These are phyloP conservation scores for Lamprologus lemairii DNA, from an alignment of 2,113 vertebrate genomes.

Conservation along the genomic window DNA sequence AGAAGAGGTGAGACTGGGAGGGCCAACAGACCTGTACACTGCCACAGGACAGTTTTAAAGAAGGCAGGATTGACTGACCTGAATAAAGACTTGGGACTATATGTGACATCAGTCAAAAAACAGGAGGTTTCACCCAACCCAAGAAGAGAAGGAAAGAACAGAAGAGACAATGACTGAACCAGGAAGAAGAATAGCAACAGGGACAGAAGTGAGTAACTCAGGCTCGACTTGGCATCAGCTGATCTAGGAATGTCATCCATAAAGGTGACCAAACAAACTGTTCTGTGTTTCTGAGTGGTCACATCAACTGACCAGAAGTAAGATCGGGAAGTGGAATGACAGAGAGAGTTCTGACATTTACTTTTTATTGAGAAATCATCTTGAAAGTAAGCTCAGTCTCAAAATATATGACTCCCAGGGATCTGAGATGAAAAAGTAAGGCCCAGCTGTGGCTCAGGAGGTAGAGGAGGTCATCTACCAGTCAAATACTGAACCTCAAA, in stretches of 20 bases:
- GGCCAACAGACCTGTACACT: not conserved
- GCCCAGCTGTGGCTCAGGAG: not conserved
- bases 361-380: not conserved
- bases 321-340: not conserved
- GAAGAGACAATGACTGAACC: not conserved
- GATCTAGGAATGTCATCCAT: not conserved
- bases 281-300: not conserved
- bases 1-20: not conserved
- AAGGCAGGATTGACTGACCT: not conserved
- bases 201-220: not conserved
- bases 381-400: not conserved
- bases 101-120: not conserved
- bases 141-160: not conserved
- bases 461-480: not conserved
- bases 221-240: not conserved
- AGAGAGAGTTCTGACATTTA: not conserved
- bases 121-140: not conserved
- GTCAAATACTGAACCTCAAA: not conserved
- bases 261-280: not conserved
- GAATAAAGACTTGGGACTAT: not conserved
- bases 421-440: not conserved
- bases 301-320: not conserved
- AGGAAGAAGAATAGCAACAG: not conserved
- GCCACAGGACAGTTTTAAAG: not conserved
- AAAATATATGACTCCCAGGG: not conserved